phyloP scores from a whole-genome alignment of 2,797 vertebrate species.

The Molossus molossus region DNA sequence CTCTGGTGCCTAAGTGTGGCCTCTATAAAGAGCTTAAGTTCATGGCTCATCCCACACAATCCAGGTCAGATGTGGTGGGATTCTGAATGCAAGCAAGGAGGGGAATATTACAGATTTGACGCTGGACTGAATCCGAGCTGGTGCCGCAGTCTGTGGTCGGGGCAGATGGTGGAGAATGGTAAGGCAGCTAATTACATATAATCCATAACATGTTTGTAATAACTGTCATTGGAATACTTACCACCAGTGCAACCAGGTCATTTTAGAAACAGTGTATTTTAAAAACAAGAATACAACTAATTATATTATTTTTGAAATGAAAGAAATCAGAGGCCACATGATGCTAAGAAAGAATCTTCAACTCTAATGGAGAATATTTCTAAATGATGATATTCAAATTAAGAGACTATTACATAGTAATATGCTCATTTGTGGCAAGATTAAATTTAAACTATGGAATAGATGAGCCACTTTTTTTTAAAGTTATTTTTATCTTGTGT shows the following conservation, averaged over 20 bases:
- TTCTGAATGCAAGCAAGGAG: not conserved
- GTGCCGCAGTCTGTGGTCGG: not conserved
- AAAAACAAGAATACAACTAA: not conserved
- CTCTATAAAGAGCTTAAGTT: not conserved
- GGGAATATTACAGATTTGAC: not conserved
- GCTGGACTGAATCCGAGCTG: not conserved
- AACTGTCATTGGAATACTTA: not conserved
- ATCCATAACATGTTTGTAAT: not conserved
- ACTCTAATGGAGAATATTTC: not conserved
- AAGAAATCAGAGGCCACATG: not conserved
- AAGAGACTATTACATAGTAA: not conserved
- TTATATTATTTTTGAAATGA: conserved; percentile 49
- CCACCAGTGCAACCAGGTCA: not conserved
- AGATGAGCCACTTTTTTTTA: not conserved
- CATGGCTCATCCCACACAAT: not conserved
- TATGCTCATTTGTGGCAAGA: not conserved
- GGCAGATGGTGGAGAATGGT: not conserved
- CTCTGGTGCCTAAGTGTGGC: not conserved
- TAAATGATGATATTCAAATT: not conserved
- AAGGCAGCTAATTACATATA: not conserved
- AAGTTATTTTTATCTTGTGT: not conserved
- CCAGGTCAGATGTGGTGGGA: not conserved
- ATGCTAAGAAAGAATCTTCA: not conserved
- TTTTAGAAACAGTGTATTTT: not conserved
- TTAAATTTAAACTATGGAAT: not conserved